Conservation (phyloP, 2,888 invertebrate species). For the Oeneis ivallda region DNA sequence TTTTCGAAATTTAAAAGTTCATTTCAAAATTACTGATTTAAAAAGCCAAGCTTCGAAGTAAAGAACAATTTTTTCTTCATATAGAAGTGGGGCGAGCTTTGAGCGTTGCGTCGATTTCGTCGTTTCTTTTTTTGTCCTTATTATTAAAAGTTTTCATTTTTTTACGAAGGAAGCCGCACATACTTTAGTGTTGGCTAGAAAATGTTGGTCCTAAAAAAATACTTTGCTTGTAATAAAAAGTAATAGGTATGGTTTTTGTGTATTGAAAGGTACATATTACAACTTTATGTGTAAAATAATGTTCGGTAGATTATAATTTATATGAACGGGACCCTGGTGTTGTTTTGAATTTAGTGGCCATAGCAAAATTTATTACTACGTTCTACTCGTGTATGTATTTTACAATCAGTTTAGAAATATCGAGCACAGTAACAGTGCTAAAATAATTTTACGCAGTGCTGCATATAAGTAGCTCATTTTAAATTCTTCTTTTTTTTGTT, state of each 20-base stretch:
- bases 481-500: slow-evolving; percentile 18
- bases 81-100: no score
- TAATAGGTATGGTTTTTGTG: slow-evolving; percentile 11
- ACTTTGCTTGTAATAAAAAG: background rate
- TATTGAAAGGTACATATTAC: slow-evolving; percentile 11
- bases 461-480: slow-evolving; percentile 19
- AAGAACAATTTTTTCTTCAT: no score
- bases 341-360: slow-evolving; percentile 26
- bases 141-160: no score
- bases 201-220: background rate
- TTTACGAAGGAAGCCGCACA: no score
- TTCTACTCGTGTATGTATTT: slow-evolving; percentile 15
- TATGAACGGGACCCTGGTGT: slow-evolving; percentile 15
- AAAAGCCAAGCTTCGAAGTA: no score
- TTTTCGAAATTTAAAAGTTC: no score
- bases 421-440: slow-evolving; percentile 4
- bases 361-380: slow-evolving; percentile 36
- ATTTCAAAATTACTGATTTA: no score
- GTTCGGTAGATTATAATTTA: slow-evolving; percentile 22
- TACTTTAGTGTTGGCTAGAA: no score
- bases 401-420: slow-evolving; percentile 22
- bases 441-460: slow-evolving; percentile 17
- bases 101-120: no score
- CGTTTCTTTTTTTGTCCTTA: no score
- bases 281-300: slow-evolving; percentile 11